Percentiles rank a stretch among this genome's conserved stretches.
Evolutionary conservation across 2,113 vertebrate species (phyloP).

Genomic region (Scolopax mira): DNA sequence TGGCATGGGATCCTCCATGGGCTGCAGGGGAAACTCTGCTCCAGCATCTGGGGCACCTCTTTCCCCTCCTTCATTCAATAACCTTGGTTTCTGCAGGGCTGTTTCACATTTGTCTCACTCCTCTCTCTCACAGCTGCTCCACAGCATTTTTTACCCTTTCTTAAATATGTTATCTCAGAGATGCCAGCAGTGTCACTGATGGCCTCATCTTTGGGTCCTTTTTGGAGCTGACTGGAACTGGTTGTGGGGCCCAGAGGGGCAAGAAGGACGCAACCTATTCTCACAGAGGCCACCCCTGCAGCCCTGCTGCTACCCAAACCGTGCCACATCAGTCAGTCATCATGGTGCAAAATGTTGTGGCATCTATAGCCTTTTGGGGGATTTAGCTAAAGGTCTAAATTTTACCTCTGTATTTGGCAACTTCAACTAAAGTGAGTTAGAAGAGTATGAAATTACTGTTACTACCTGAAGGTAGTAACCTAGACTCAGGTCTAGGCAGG

Average conservation of each 20-base stretch:
- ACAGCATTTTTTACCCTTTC: neutral
- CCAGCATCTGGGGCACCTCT: rapidly evolving
- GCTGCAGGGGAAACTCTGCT: neutral
- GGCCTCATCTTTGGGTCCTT: neutral
- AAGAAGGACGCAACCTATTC: neutral
- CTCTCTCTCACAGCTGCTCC: neutral
- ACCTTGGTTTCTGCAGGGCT: neutral
- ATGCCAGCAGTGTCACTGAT: too few species aligned
- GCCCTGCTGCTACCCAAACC: neutral
- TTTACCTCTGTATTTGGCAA: neutral
- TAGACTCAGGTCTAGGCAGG: neutral
- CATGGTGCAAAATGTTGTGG: too few species aligned
- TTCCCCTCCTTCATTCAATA: rapidly evolving
- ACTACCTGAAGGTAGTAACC: neutral
- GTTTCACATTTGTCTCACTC: neutral
- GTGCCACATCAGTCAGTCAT: neutral
- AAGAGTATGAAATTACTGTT: neutral
- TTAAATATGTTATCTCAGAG: neutral
- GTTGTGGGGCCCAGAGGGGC: too few species aligned
- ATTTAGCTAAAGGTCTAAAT: neutral
- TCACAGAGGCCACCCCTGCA: neutral
- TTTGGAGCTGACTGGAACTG: neutral
- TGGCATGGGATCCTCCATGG: neutral
- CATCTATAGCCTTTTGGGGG: neutral
- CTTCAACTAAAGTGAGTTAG: neutral